A percentile compares a stretch with the other conserved stretches of the same genome.
These are phyloP conservation scores for Chaenodraco wilsoni DNA, from an alignment of 2,797 vertebrate genomes.

Conservation along the genomic window DNA sequence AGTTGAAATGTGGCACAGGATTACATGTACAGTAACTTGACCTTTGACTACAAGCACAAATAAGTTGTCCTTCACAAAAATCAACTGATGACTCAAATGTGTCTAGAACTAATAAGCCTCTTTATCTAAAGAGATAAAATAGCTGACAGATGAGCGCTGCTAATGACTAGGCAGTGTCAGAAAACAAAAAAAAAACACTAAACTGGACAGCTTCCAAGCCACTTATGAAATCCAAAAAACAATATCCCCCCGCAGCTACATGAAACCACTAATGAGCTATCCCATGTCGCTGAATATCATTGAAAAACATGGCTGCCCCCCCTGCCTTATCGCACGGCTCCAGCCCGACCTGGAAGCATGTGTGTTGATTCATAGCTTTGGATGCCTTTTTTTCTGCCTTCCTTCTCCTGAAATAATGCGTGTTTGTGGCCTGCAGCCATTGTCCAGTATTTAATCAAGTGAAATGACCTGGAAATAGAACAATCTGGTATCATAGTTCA, in stretches of 20 bases:
- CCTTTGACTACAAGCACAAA: no score
- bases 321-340: constrained; percentile 42
- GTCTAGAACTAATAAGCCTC: no score
- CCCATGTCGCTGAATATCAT: constrained; percentile 33
- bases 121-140: no score
- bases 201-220: constrained; percentile 7
- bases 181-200: no score
- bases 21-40: no score
- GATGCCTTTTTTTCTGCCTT: background rate
- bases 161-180: no score
- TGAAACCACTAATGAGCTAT: constrained; percentile 41
- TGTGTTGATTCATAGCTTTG: constrained; percentile 44
- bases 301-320: constrained; percentile 34
- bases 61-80: no score
- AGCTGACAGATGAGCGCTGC: no score
- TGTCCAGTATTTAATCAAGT: constrained; percentile 69
- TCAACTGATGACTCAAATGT: no score
- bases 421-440: constrained; percentile 53
- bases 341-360: constrained; percentile 55
- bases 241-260: constrained; percentile 2
- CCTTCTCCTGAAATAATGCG: constrained; percentile 24
- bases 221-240: constrained; percentile 4
- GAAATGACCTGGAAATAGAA: constrained; percentile 63
- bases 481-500: constrained; percentile 60
- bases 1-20: no score